Evolutionary conservation across 2,113 vertebrate species (phyloP), one percentile per base, ranked within the genome.

Genomic region (Pygoscelis antarcticus): DNA sequence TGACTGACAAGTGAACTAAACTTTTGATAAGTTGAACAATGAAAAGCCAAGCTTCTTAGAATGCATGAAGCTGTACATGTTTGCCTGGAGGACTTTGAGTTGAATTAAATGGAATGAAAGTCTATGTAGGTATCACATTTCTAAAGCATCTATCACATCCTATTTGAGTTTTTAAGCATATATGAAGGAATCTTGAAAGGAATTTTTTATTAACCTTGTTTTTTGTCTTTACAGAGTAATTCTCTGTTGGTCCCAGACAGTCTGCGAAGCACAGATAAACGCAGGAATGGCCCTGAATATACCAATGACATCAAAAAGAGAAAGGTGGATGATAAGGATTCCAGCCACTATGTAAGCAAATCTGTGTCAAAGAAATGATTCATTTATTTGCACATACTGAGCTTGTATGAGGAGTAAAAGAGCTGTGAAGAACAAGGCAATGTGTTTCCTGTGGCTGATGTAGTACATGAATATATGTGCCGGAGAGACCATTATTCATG

Each of bases 241-340:
- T 98, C 98, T 90, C 96, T 99, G 38, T 98, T 99, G 98, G 98
- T 98, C 75, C 94, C 98, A 0, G 98, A 99, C 81, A 98, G 97
- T 90, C 96, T 99, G 72, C 97, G 99, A 94, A 98, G 93, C 82
- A 97, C 98, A 83, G 99, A 99, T 97, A 99, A 99, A 98, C 98
- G 98, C 49, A 98, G 99, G 93, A 99, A 99, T 93, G 98, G 98
- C 27, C 98, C 98, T 55, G 98, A 99, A 58, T 99, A 98, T 98
- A 96, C 98, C 83, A 98, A 97, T 94, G 99, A 99, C 96, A 97
- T 98, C 52, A 99, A 99, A 97, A 99, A 99, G 96, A 98, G 98
- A 96, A 99, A 99, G 95, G 98, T 99, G 95, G 98, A 99, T 89
- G 99, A 99, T 98, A 99, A 99, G 89, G 99, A 99, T 96, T 99